These are phyloP conservation scores for Sarcophilus harrisii DNA, from an alignment of 2,797 vertebrate species.

Conservation along the genomic window DNA sequence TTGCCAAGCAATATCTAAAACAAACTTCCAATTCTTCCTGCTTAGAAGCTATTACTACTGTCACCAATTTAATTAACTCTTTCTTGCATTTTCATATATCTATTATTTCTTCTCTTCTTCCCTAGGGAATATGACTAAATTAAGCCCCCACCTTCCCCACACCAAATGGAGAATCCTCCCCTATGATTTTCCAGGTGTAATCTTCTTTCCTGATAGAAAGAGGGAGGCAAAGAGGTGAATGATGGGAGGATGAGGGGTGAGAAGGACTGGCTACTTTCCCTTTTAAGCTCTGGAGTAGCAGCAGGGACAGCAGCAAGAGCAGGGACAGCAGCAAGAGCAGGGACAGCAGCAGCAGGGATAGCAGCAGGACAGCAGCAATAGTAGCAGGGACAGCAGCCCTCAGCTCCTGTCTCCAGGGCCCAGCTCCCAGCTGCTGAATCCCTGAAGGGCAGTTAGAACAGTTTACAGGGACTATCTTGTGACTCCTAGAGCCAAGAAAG, in stretches of 20 bases:
- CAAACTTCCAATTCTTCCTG: background rate
- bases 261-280: background rate
- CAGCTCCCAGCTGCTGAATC: background rate
- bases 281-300: background rate
- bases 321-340: background rate
- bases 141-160: background rate
- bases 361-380: background rate
- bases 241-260: background rate
- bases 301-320: background rate
- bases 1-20: conserved; percentile 20
- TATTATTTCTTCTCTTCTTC: conserved; percentile 2
- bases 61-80: background rate
- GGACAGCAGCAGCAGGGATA: background rate
- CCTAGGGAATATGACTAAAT: conserved; percentile 7
- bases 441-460: background rate
- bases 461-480: background rate
- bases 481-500: background rate
- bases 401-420: background rate
- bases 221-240: no score
- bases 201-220: background rate
- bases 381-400: background rate
- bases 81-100: background rate
- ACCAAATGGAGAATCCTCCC: background rate
- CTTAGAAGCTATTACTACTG: background rate
- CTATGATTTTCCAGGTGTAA: background rate